These are phyloP conservation scores for Paracentrotus lividus DNA, from an alignment of 53 echinoderm and acorn worm species.

Conservation along the genomic window DNA sequence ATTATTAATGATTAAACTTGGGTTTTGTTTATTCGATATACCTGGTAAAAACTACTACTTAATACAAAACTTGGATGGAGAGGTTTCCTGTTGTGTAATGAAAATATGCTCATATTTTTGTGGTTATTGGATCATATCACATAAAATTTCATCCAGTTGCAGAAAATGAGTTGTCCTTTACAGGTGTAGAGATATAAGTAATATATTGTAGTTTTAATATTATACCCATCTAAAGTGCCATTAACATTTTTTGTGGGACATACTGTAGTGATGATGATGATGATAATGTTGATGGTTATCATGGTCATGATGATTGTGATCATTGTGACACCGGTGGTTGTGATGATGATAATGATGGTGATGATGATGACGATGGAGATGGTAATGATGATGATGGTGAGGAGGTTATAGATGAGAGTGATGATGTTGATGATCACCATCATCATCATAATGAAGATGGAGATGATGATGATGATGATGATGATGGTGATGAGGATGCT, in stretches of 20 bases:
- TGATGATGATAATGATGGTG: not conserved
- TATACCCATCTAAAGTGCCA: too few species aligned
- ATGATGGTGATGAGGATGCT: not conserved
- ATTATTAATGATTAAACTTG: too few species aligned
- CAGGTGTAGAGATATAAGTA: too few species aligned
- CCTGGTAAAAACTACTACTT: too few species aligned
- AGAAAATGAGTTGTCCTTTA: too few species aligned
- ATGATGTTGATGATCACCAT: not conserved
- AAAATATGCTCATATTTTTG: not conserved
- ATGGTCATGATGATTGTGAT: not conserved
- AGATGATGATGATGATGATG: not conserved
- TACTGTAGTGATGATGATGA: not conserved
- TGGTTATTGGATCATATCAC: too few species aligned
- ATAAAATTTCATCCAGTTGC: too few species aligned
- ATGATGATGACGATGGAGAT: not conserved
- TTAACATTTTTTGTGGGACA: too few species aligned
- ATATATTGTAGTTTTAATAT: too few species aligned
- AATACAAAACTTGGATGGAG: too few species aligned
- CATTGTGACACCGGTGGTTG: not conserved
- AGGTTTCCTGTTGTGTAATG: too few species aligned
- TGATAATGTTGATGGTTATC: not conserved
- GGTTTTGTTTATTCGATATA: too few species aligned
- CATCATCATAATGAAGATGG: not conserved
- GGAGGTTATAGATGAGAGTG: not conserved
- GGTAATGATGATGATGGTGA: not conserved